Conservation (phyloP, 2,113 vertebrate species). For the Lycaon pictus region DNA sequence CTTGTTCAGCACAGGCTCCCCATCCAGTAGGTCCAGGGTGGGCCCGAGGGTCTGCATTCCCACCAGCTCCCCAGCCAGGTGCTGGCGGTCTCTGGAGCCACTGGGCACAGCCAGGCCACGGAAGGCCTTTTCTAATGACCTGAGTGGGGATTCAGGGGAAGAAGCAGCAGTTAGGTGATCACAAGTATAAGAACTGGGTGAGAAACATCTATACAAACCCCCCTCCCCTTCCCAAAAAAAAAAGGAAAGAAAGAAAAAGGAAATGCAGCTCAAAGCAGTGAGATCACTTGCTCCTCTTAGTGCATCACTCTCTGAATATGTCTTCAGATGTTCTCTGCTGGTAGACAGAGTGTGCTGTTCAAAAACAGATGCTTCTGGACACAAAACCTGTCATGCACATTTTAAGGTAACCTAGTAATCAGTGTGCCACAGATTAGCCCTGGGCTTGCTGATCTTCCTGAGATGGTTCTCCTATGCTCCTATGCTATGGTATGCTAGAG, state of each 20-base stretch:
- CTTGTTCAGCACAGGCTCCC: background rate
- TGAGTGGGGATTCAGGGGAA: accelerated
- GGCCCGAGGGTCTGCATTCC: background rate
- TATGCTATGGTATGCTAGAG: background rate
- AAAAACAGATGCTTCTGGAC: background rate
- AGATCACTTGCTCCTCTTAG: background rate
- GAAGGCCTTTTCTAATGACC: background rate
- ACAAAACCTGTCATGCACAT: background rate
- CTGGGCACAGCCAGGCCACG: background rate
- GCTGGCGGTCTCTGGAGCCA: background rate
- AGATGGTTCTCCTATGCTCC: background rate
- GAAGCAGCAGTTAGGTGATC: background rate
- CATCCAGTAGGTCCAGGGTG: background rate
- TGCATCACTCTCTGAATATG: background rate
- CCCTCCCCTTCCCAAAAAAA: background rate
- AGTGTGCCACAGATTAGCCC: background rate
- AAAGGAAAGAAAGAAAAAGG: background rate
- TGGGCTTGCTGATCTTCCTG: background rate
- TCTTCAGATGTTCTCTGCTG: conserved; percentile 3
- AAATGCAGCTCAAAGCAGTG: background rate
- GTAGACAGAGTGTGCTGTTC: background rate
- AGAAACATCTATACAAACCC: background rate
- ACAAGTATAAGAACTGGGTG: accelerated
- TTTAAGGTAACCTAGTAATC: conserved; percentile 47
- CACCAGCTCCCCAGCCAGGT: background rate